Percentiles rank a stretch among this genome's conserved stretches.
Evolutionary conservation across 92 coral and sea anemone species (phyloP).

Genomic region (Scolanthus callimorphus): DNA sequence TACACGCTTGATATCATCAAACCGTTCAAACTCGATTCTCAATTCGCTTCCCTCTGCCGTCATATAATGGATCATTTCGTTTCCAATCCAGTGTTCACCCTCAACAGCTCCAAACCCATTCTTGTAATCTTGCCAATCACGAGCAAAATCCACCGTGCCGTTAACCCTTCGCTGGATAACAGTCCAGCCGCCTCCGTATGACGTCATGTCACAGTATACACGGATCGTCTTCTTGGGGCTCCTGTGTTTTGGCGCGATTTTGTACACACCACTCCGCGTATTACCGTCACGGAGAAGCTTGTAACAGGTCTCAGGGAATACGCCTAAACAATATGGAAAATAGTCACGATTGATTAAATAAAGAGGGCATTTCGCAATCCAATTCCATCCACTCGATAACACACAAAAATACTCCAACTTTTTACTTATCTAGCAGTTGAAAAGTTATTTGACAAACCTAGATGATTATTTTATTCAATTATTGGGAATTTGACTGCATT

Average conservation of each 20-base stretch:
- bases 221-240: not conserved
- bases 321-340: too few relatives aligned
- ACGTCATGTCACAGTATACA: conserved; percentile 37
- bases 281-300: not conserved
- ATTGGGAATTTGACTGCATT: too few relatives aligned
- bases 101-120: conserved; percentile 29
- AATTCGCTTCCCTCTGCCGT: conserved; percentile 1
- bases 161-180: conserved; percentile 28
- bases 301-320: conserved; percentile 1
- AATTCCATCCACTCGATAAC: too few relatives aligned
- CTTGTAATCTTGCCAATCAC: conserved; percentile 19
- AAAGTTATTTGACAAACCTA: too few relatives aligned
- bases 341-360: too few relatives aligned
- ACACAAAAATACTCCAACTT: too few relatives aligned
- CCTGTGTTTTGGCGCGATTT: not conserved
- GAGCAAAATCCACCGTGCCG: conserved; percentile 22
- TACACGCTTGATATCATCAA: conserved; percentile 4
- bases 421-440: too few relatives aligned
- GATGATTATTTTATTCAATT: too few relatives aligned
- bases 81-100: conserved; percentile 42
- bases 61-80: not conserved
- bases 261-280: conserved; percentile 8
- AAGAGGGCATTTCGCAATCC: too few relatives aligned
- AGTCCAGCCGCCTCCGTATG: conserved; percentile 48
- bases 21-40: conserved; percentile 15